A percentile compares a stretch with the other conserved stretches of the same genome.
Evolutionary conservation across 2,888 invertebrate species (phyloP).

Genomic region (Leptinotarsa tumamoca): DNA sequence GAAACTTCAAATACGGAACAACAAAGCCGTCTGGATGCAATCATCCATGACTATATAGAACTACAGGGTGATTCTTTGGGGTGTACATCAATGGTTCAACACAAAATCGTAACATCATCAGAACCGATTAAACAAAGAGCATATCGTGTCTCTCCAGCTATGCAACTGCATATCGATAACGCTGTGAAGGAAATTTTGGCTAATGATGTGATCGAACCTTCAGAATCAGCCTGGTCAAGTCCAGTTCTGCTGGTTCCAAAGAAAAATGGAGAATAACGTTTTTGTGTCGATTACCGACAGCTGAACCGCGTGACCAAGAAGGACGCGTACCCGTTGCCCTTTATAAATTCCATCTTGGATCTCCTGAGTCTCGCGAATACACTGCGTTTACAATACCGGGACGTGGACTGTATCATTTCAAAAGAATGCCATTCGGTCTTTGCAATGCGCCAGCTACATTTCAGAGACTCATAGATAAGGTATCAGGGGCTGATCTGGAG

Average conservation of each 20-base stretch:
- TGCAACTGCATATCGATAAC: conserved; percentile 34
- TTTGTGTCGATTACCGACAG: conserved; percentile 50
- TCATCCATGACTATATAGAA: neutral
- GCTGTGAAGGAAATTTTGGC: conserved; percentile 49
- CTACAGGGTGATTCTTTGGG: neutral
- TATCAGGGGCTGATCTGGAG: conserved; percentile 47
- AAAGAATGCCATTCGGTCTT: conserved; percentile 51
- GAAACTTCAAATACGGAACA: neutral
- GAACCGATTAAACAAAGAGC: conserved; percentile 42
- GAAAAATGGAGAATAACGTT: conserved; percentile 50
- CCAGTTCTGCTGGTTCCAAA: conserved; percentile 54
- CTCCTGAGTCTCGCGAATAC: conserved; percentile 36
- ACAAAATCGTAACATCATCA: neutral
- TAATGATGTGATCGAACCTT: conserved; percentile 48
- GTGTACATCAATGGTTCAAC: neutral
- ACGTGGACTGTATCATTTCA: conserved; percentile 51
- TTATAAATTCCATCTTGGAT: conserved; percentile 26
- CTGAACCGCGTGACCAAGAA: conserved; percentile 46
- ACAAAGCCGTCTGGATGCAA: neutral
- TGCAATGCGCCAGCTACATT: conserved; percentile 44
- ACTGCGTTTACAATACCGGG: conserved; percentile 54
- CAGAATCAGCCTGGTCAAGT: conserved; percentile 54
- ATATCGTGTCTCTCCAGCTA: conserved; percentile 37
- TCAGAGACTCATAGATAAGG: conserved; percentile 46
- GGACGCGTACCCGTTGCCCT: conserved; percentile 35